A percentile compares a stretch with the other conserved stretches of the same genome.
These are phyloP conservation scores for Colletes latitarsis DNA, from an alignment of 1,140 invertebrate genomes.

Conservation along the genomic window DNA sequence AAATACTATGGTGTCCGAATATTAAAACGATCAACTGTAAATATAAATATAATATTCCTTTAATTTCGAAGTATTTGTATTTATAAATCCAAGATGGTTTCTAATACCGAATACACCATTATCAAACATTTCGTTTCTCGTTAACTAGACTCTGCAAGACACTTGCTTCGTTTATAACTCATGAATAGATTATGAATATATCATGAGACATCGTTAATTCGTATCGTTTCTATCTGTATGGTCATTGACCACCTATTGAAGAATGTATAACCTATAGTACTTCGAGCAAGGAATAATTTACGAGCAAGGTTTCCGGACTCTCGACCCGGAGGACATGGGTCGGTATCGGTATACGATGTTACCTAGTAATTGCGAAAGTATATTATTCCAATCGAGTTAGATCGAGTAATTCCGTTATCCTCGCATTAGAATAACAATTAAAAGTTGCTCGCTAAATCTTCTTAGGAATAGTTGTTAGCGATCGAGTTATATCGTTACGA, in stretches of 20 bases:
- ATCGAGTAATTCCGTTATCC: constrained; percentile 7
- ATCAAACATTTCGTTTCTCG: neutral
- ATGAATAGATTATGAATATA: neutral
- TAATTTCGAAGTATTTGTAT: too few species aligned
- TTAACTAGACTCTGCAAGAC: neutral
- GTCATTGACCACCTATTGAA: neutral
- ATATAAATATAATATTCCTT: too few species aligned
- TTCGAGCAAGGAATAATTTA: constrained; percentile 53
- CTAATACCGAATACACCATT: neutral
- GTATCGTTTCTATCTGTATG: neutral
- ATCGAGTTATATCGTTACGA: neutral
- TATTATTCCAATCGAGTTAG: constrained; percentile 50
- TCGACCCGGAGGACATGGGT: constrained; percentile 33
- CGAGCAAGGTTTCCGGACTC: constrained; percentile 25
- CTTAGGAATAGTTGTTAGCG: neutral
- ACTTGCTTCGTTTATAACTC: neutral
- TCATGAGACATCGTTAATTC: neutral
- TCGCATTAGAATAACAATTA: constrained; percentile 39
- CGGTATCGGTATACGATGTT: constrained; percentile 1
- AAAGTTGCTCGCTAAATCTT: constrained; percentile 12
- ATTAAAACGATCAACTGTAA: too few species aligned
- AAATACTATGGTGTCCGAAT: too few species aligned
- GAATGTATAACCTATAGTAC: neutral
- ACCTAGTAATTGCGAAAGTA: constrained; percentile 42
- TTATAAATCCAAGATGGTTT: neutral